Base-by-base conservation (phyloP, 2,888 invertebrate species). In the Malacosoma neustria region DNA sequence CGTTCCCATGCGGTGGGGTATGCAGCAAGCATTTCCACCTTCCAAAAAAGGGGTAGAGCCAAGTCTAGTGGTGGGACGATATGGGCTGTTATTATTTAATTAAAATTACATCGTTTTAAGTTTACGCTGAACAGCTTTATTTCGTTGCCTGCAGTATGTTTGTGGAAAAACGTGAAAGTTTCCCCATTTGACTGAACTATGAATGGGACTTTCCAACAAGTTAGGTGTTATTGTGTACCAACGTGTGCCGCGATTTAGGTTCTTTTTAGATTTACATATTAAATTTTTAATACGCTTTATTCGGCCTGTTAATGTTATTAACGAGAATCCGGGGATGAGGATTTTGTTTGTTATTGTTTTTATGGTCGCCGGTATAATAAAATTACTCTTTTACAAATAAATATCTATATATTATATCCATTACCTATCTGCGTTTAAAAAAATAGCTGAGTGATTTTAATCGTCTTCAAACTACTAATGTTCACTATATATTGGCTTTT, bases 291-390 rank as follows among this genome's bases (percentile, higher is more conserved):
- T 9, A 22, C 2, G 22, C 22, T 22, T 22, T 22, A 22, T 22
- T 22, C 6, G 9, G 22, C 22, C 9, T 22, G 2, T 22, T 3
- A 22, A 22, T 22, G 22, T 22, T 22, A 22, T 22, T 22, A 22
- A 22, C 22, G 22, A 22, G 22, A 7, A 9, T 7, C 22, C 9
- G 22, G 22, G 22, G 22, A 22, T 22, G 9, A 7, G 13, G 29
- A 34, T 34, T 4, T 13, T 34, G 34, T 34, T 34, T 29, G 29
- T 34, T 29, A 34, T 29, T 34, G 14, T 13, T 13, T 13, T 22
- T 29, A 29, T n/a, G n/a, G n/a, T n/a, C n/a, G n/a, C n/a, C n/a
- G n/a, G n/a, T n/a, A n/a, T n/a, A n/a, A n/a, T n/a, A n/a, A n/a
- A n/a, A n/a, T n/a, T n/a, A n/a, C n/a, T n/a, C n/a, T n/a, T n/a